Percentiles rank a stretch among this genome's conserved stretches.
These are phyloP conservation scores for Furnarius figulus DNA, from an alignment of 2,113 vertebrate species.

Conservation along the genomic window DNA sequence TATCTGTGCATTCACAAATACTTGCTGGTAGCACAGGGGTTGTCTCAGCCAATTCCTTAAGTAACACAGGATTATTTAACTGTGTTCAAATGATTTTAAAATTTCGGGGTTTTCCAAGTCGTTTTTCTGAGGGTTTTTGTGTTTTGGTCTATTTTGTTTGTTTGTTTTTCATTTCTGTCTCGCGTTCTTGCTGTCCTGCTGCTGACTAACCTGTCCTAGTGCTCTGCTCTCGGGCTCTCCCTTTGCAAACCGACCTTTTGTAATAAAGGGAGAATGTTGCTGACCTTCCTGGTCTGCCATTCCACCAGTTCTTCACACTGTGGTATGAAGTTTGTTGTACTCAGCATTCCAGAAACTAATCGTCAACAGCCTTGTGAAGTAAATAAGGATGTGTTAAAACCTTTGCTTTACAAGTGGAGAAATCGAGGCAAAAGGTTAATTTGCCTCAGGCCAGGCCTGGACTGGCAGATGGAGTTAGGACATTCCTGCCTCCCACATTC, in stretches of 20 bases:
- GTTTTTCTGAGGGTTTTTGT: background rate
- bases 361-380: background rate
- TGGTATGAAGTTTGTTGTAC: background rate
- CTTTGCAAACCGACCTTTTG: background rate
- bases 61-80: background rate
- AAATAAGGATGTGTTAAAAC: conserved; percentile 35
- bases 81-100: background rate
- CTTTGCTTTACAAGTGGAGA: background rate
- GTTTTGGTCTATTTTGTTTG: background rate
- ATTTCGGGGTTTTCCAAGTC: background rate
- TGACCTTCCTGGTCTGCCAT: background rate
- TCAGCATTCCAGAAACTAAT: conserved; percentile 10
- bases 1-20: background rate
- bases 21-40: background rate
- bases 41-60: background rate
- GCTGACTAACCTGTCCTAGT: background rate
- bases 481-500: background rate
- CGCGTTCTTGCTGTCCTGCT: background rate
- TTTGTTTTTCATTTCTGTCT: background rate
- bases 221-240: background rate
- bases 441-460: conserved; percentile 1
- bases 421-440: background rate
- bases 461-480: background rate
- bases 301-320: background rate
- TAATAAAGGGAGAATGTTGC: background rate